Percentiles rank a stretch among this genome's conserved stretches.
Evolutionary conservation across 2,113 vertebrate species (phyloP).

Genomic region (Pagrus major): DNA sequence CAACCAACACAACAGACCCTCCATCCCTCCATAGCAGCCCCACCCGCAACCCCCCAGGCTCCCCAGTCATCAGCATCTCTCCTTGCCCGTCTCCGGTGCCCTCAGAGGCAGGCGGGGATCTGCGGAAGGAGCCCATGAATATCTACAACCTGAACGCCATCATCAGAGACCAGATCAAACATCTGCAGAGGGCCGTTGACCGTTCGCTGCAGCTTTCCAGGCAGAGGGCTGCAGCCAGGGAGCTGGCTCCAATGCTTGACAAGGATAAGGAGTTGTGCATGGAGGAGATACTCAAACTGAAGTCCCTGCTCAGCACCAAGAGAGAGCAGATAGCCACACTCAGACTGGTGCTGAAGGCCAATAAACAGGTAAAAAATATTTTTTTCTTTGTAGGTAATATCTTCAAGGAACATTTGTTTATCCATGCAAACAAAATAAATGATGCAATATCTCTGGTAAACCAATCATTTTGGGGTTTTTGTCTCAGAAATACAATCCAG

Average conservation of each 20-base stretch:
- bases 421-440: background rate
- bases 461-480: background rate
- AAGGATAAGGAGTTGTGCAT: conserved; percentile 97
- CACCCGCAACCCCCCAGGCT: conserved; percentile 85
- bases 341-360: conserved; percentile 96
- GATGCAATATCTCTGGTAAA: background rate
- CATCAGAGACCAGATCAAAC: conserved; percentile 98
- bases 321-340: conserved; percentile 98
- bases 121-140: conserved; percentile 98
- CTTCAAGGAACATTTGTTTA: background rate
- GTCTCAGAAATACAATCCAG: background rate
- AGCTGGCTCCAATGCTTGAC: conserved; percentile 93
- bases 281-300: conserved; percentile 98
- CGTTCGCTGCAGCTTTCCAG: conserved; percentile 94
- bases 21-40: conserved; percentile 83
- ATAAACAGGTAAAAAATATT: conserved; percentile 91
- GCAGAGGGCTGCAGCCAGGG: conserved; percentile 93
- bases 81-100: conserved; percentile 89
- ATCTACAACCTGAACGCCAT: conserved; percentile 99
- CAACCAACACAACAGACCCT: conserved; percentile 62
- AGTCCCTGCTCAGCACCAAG: conserved; percentile 97
- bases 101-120: conserved; percentile 89
- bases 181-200: conserved; percentile 97
- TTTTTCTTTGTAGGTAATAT: background rate
- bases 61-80: conserved; percentile 86